Percentiles rank a stretch among this genome's conserved stretches.
phyloP scores from a whole-genome alignment of 2,888 invertebrate genomes.

The Cephonodes hylas region DNA sequence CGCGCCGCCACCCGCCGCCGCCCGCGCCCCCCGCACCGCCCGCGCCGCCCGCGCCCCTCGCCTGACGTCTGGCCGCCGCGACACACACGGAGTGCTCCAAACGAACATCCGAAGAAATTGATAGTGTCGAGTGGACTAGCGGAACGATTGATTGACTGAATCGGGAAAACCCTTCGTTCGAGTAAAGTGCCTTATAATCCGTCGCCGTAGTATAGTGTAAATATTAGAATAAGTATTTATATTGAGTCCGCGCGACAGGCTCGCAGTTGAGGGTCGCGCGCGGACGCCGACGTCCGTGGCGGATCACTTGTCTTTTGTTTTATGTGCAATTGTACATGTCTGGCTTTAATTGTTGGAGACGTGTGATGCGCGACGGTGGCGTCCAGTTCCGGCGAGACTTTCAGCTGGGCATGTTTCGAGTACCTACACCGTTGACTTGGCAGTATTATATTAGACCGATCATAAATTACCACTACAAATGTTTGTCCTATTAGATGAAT shows the following conservation, averaged over 20 bases:
- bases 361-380: neutral
- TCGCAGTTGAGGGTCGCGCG: no score
- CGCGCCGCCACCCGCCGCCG: constrained; percentile 51
- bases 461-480: neutral
- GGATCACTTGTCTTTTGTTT: neutral
- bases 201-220: constrained; percentile 35
- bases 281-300: neutral
- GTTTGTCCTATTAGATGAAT: neutral
- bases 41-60: constrained; percentile 18
- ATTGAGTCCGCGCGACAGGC: constrained; percentile 17
- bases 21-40: constrained; percentile 28
- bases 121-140: neutral
- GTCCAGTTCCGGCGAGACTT: neutral
- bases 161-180: neutral
- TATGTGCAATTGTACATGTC: neutral
- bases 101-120: neutral
- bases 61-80: neutral
- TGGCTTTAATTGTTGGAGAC: constrained; percentile 3
- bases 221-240: constrained; percentile 58
- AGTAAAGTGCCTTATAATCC: constrained; percentile 29
- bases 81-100: neutral
- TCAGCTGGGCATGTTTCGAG: neutral
- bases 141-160: neutral
- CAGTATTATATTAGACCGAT: neutral
- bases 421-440: neutral